Conservation (phyloP, 1,140 invertebrate species). For the Paramacrobiotus metropolitanus region DNA sequence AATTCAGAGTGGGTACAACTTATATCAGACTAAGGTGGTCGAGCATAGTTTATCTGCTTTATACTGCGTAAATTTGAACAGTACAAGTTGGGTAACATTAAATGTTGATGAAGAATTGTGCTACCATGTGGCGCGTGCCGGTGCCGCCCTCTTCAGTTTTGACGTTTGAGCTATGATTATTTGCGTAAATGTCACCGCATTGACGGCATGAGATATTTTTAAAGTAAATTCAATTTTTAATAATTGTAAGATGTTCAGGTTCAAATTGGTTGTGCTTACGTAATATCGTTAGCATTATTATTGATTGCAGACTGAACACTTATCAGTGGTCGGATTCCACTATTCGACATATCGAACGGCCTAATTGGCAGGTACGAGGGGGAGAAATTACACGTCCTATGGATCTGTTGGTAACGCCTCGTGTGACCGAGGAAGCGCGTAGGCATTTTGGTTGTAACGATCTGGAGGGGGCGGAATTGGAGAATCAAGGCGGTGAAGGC, state of each 20-base stretch:
- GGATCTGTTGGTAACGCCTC: slow-evolving; percentile 73
- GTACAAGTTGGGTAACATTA: no score
- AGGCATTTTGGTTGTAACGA: slow-evolving; percentile 67
- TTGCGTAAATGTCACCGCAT: no score
- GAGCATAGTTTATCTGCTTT: no score
- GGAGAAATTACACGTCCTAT: slow-evolving; percentile 46
- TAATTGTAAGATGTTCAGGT: no score
- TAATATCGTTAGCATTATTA: slow-evolving; percentile 3
- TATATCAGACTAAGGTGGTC: no score
- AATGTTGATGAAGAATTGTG: no score
- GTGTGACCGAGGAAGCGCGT: slow-evolving; percentile 47
- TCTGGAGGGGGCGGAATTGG: slow-evolving; percentile 85
- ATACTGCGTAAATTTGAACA: no score
- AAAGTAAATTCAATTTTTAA: no score
- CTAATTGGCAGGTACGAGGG: slow-evolving; percentile 56
- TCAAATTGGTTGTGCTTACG: no score
- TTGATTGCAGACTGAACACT: slow-evolving; percentile 41
- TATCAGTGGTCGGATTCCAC: slow-evolving; percentile 80
- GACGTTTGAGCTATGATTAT: slow-evolving; percentile 8
- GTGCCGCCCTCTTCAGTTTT: slow-evolving; percentile 2
- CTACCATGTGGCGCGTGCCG: no score
- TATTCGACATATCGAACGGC: slow-evolving; percentile 48
- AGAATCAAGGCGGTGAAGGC: slow-evolving; percentile 91
- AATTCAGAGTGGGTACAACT: slow-evolving; percentile 49
- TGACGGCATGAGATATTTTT: no score